Base-by-base conservation (phyloP, 1,140 invertebrate genomes). In the Luehdorfia chinensis region DNA sequence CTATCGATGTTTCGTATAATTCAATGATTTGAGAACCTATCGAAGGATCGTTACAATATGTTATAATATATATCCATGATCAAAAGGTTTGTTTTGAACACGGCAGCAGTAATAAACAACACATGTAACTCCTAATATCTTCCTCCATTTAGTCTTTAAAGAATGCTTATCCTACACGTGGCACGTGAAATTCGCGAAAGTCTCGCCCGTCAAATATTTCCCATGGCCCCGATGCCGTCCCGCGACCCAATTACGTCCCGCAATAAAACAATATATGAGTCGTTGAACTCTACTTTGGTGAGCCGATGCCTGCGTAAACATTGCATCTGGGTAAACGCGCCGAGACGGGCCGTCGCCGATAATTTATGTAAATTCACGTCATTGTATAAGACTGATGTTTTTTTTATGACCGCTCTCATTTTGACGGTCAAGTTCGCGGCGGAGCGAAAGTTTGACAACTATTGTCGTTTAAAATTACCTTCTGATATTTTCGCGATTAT, bases 291-390 rank as follows among this genome's bases (percentile, higher is more conserved):
- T 19, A 55, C 47, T 71, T 72, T 61, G 56, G 62, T 64, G 56
- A 60, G 33, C 36, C 48, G 55, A 70, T 67, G 59, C 61, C 59
- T 71, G 70, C 75, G 74, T 78, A 83, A 80, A 83, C 81, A 83
- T 56, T 79, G 76, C 75, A 76, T 72, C 64, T 68, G 63, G 47
- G 69, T 50, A 39, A 48, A 33, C 46, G 30, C 36, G 33, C 53
- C 57, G 63, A 74, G 76, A 80, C 77, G 65, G 57, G 64, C 55
- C 66, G 71, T 50, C 75, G 76, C 66, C 77, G 66, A 85, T 85
- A 80, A 84, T 85, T 84, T 85, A 85, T 85, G 81, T 85, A 84
- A 84, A 84, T 81, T 70, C 65, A 73, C 75, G 69, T 79, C 78
- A 83, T 78, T 73, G 74, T 71, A 73, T 66, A 79, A 78, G 62